Base-by-base conservation (phyloP, 2,113 vertebrate genomes). In the Menura novaehollandiae region DNA sequence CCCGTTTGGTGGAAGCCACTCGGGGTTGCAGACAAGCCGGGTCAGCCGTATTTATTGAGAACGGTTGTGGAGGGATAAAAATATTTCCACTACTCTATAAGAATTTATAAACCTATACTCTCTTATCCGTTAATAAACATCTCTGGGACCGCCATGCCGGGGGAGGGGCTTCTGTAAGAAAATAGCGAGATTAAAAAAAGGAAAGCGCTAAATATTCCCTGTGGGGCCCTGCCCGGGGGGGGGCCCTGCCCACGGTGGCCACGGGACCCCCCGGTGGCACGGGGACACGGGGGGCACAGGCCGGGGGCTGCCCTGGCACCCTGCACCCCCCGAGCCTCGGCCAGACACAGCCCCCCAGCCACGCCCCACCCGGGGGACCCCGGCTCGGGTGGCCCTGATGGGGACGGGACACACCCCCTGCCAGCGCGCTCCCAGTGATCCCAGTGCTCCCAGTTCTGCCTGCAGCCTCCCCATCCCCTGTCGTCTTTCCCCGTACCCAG, bases 161-260 rank as follows among this genome's bases (percentile, higher is more conserved):
- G 96, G 88, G 18, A 74, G 32, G 78, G 37, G 58, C 80, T 86
- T 91, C 74, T 37, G 83, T 94, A 97, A 95, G 96, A 97, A 97
- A 97, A 97, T 91, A 96, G 93, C 92, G 12, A 95, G 93, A 83
- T 94, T 97, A 68, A 91, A 93, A 93, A 95, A 95, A 91, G 85
- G 90, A 88, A 94, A 94, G 83, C 71, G 0, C 72, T 95, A 78
- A 81, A 87, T 43, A 28, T 24, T 55, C 41, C 77, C 78, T 58
- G 92, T 3, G 0, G 69, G 68, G 46, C 53, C 62, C 58, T 72
- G 74, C 69, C 89, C 4, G 0, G 33, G 28, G 10, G 10, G n/a
- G 19, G 20, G 1, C 46, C 53, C 64, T 69, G 81, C 68, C 72
- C 15, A 0, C 0, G 0, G 44, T 51, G 37, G n/a, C 28, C 35